A percentile compares a stretch with the other conserved stretches of the same genome.
Evolutionary conservation across 2,113 vertebrate species (phyloP).

Genomic region (Syngnathus floridae): DNA sequence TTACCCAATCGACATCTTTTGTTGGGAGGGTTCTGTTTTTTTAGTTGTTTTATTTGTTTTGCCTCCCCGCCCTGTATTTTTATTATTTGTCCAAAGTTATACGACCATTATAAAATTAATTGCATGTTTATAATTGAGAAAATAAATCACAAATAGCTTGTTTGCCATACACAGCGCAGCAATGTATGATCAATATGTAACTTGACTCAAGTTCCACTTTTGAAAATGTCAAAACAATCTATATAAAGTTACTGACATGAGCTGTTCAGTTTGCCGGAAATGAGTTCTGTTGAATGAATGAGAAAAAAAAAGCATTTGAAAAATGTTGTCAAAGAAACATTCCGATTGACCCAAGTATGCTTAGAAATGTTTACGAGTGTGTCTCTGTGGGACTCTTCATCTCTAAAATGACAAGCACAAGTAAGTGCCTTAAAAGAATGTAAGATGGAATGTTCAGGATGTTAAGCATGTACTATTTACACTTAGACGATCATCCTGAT

Average conservation of each 20-base stretch:
- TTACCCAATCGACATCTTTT: not conserved
- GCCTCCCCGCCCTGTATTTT: not conserved
- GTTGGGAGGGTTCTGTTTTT: not conserved
- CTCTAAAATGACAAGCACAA: not conserved
- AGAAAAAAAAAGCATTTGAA: not conserved
- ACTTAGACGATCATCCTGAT: not conserved
- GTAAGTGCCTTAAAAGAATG: not conserved
- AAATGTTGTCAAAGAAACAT: not conserved
- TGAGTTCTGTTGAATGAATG: not conserved
- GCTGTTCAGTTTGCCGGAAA: not conserved
- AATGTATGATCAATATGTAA: too few relatives aligned
- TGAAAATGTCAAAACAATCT: not conserved
- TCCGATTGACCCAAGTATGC: not conserved
- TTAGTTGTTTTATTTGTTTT: not conserved
- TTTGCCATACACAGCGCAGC: too few relatives aligned
- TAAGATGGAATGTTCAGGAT: not conserved
- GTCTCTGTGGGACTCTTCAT: not conserved
- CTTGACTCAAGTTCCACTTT: not conserved
- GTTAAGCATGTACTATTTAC: not conserved
- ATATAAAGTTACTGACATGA: not conserved
- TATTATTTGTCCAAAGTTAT: too few relatives aligned
- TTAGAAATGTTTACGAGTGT: not conserved
- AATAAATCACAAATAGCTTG: too few relatives aligned
- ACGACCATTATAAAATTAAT: too few relatives aligned
- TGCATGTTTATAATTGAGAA: too few relatives aligned